Conservation (phyloP, 2,797 vertebrate species). For the Eremophila alpestris region DNA sequence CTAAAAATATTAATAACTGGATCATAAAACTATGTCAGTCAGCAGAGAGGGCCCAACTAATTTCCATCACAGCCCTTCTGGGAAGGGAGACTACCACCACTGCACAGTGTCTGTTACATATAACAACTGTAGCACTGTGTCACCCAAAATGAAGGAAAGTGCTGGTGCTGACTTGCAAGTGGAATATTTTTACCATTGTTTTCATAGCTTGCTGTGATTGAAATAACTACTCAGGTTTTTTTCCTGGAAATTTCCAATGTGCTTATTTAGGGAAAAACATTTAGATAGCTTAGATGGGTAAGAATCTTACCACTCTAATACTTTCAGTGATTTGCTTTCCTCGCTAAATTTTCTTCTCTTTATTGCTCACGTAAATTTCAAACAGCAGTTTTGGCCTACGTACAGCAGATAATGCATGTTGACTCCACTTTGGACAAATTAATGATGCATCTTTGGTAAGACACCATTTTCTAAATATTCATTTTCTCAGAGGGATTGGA, state of each 20-base stretch:
- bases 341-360: not conserved
- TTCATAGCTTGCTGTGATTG: not conserved
- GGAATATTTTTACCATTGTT: not conserved
- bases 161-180: not conserved
- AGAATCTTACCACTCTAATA: not conserved
- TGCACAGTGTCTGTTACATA: not conserved
- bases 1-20: not conserved
- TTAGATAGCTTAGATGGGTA: not conserved
- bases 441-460: not conserved
- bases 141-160: not conserved
- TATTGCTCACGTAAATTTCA: constrained; percentile 19
- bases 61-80: not conserved
- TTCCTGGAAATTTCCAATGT: not conserved
- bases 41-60: not conserved
- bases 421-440: not conserved
- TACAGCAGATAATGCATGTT: constrained; percentile 12
- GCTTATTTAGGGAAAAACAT: not conserved
- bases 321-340: not conserved
- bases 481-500: not conserved
- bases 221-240: not conserved
- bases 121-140: not conserved
- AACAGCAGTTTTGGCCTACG: not conserved
- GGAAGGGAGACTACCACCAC: not conserved
- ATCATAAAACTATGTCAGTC: not conserved
- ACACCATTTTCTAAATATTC: constrained; percentile 17